These are phyloP conservation scores for Misgurnus mizolepis DNA, from an alignment of 2,113 vertebrate genomes.

Conservation along the genomic window DNA sequence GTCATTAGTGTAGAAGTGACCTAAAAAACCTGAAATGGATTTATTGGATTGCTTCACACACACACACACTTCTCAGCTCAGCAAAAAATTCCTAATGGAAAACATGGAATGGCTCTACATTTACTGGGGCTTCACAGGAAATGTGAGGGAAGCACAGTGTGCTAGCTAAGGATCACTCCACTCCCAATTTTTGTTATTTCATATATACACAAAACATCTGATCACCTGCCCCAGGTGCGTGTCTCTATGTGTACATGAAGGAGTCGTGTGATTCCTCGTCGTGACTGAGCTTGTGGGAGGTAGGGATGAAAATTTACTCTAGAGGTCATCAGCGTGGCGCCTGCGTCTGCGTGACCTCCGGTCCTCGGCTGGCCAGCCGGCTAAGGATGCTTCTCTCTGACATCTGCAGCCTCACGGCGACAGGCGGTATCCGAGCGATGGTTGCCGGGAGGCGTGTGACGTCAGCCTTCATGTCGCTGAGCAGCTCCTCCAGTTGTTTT, in stretches of 20 bases:
- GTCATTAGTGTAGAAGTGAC: background rate
- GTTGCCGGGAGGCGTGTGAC: conserved; percentile 94
- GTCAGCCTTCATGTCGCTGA: conserved; percentile 99
- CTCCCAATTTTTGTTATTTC: background rate
- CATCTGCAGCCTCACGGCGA: conserved; percentile 96
- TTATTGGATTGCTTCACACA: conserved; percentile 11
- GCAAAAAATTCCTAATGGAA: background rate
- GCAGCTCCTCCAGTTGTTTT: conserved; percentile 96
- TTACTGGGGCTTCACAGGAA: background rate
- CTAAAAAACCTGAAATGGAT: conserved; percentile 25
- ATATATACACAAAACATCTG: conserved; percentile 7
- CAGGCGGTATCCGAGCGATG: conserved; percentile 93
- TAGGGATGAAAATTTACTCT: background rate
- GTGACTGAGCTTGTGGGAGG: conserved; percentile 17
- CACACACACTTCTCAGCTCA: background rate
- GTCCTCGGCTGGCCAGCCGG: conserved; percentile 90
- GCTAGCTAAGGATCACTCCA: conserved; percentile 1
- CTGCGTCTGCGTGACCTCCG: conserved; percentile 86
- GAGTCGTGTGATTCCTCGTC: conserved; percentile 19
- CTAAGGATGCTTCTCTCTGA: conserved; percentile 97
- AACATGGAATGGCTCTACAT: conserved; percentile 32
- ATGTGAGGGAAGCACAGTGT: conserved; percentile 13
- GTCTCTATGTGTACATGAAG: conserved; percentile 9
- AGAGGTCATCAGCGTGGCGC: conserved; percentile 71
- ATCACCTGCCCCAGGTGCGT: conserved; percentile 31